These are phyloP conservation scores for Polypedilum pembai DNA, from an alignment of 1,140 invertebrate genomes.

Conservation along the genomic window DNA sequence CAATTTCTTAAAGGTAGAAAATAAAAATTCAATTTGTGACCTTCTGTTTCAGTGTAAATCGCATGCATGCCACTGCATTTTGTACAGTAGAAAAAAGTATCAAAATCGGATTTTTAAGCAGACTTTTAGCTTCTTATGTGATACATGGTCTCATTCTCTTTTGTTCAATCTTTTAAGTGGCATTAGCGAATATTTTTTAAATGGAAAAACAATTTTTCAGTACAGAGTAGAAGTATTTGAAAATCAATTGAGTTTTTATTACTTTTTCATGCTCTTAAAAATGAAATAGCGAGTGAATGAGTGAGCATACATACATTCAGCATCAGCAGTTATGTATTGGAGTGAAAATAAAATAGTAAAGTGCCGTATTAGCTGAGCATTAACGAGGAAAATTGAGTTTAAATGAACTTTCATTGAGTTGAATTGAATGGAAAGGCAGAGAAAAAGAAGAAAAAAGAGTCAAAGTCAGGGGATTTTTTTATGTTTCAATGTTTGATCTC, in stretches of 20 bases:
- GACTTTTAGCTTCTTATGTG: background rate
- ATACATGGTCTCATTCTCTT: background rate
- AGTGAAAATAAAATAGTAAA: slow-evolving; percentile 20
- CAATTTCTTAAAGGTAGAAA: no score
- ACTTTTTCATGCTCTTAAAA: slow-evolving; percentile 19
- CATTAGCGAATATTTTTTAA: background rate
- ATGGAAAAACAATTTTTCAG: slow-evolving; percentile 20
- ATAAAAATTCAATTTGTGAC: no score
- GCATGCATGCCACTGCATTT: no score
- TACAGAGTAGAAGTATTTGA: background rate
- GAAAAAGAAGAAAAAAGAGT: background rate
- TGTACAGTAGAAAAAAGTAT: no score
- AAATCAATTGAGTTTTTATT: slow-evolving; percentile 28
- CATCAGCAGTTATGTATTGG: background rate
- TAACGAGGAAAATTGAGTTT: slow-evolving; percentile 28
- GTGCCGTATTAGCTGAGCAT: slow-evolving; percentile 24
- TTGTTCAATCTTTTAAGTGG: slow-evolving; percentile 10
- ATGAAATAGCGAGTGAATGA: background rate
- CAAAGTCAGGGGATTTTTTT: background rate
- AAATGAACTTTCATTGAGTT: slow-evolving; percentile 27
- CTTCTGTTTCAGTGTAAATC: no score
- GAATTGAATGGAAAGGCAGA: background rate
- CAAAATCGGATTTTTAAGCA: no score
- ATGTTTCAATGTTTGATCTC: slow-evolving; percentile 11
- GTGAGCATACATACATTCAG: background rate